phyloP scores from a whole-genome alignment of 2,888 invertebrate species.

The Kuschelorhynchus macadamiae region DNA sequence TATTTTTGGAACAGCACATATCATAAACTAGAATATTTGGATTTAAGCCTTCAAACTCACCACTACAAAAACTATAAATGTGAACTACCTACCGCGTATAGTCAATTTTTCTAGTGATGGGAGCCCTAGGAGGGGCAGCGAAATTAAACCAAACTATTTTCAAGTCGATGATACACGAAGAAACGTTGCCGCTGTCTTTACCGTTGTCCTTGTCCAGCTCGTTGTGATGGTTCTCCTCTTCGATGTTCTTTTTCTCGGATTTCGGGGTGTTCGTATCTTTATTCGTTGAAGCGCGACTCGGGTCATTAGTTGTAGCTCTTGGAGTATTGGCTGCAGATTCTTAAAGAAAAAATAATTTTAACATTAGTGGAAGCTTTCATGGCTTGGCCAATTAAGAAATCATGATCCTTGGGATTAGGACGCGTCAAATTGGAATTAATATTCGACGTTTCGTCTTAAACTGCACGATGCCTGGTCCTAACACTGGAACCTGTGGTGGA shows the following conservation, averaged over 20 bases:
- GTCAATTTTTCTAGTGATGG: constrained; percentile 94
- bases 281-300: constrained; percentile 50
- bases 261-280: constrained; percentile 53
- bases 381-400: too few relatives aligned
- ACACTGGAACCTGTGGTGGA: too few relatives aligned
- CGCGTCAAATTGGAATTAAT: too few relatives aligned
- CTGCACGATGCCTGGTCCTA: too few relatives aligned
- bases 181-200: constrained; percentile 82
- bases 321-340: constrained; percentile 45
- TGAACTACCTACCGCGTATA: constrained; percentile 83
- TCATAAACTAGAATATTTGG: too few relatives aligned
- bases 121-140: constrained; percentile 95
- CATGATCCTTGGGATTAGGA: too few relatives aligned
- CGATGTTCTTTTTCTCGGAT: constrained; percentile 45
- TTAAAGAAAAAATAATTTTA: constrained; percentile 28
- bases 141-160: constrained; percentile 97
- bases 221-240: constrained; percentile 42
- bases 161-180: constrained; percentile 90
- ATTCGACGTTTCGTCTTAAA: too few relatives aligned
- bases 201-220: constrained; percentile 61
- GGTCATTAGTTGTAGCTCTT: constrained; percentile 55
- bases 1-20: too few relatives aligned
- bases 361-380: too few relatives aligned
- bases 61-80: background rate
- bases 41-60: too few relatives aligned